Base-by-base conservation (phyloP, 2,113 vertebrate genomes). In the Capreolus pygargus region DNA sequence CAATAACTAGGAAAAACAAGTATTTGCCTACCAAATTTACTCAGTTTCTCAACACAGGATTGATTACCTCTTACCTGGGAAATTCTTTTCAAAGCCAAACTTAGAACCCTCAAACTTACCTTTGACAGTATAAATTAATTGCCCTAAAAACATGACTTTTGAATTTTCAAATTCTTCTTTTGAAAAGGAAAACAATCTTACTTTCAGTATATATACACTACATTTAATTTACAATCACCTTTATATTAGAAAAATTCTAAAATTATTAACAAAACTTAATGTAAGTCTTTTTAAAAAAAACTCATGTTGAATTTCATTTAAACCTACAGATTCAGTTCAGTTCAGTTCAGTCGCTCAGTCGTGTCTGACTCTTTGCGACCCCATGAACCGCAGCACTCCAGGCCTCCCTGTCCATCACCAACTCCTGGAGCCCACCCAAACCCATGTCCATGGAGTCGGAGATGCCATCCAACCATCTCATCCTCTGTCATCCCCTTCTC, bases 81-180 rank as follows among this genome's bases (percentile, higher is more conserved):
- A 23, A 9, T 55, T 9, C 55, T 95, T 87, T 64, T 43, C 23
- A 94, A 36, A 86, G 83, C 13, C 13, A 95, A 91, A 94, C 60
- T 64, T 25, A 19, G n/a, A 92, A 79, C 9, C 0, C 6, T 47
- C 5, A 3, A 1, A 9, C n/a, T 16, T 1, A 4, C 1, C 52
- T 91, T 2, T 60, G 82, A 61, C 21, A 83, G 88, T 76, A 39
- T 86, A 88, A 91, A 28, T 52, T 13, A 89, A 30, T 60, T 70
- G 1, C 23, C 83, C 95, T 97, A 79, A 97, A 81, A 61, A n/a
- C 47, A 54, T 61, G 28, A 7, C 17, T 61, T 97, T 61, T 78
- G 30, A 96, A 93, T 89, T 96, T 87, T 23, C 36, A 94, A 39
- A 50, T 78, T 90, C 9, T 30, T 84, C 39, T 85, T 58, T 74